Evolutionary conservation across 2,888 invertebrate species (phyloP), one percentile per base, ranked within the genome.

Genomic region (Phrixothrix hirtus): DNA sequence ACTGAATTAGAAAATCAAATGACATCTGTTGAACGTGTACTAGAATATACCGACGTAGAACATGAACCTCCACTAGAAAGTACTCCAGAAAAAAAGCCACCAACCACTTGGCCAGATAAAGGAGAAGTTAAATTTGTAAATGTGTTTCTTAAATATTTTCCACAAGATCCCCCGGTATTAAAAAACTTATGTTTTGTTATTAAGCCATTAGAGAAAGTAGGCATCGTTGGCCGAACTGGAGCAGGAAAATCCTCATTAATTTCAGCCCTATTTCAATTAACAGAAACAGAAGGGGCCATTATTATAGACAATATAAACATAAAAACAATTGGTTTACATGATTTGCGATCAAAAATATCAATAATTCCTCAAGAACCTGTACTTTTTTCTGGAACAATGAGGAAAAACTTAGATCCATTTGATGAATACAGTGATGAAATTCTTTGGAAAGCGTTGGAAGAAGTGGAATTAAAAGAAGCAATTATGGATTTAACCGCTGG

Each of bases 361-460:
- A 32, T 87, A 91, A 2, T n/a, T n/a, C n/a, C n/a, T n/a, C n/a
- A n/a, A n/a, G n/a, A n/a, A n/a, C n/a, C n/a, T n/a, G n/a, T n/a
- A 95, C 77, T 95, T 95, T 1, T 93, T 94, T 72, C 84, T 87
- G 56, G 85, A 87, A 66, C 88, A 87, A n/a, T n/a, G n/a, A n/a
- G n/a, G n/a, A n/a, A n/a, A n/a, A n/a, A n/a, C n/a, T n/a, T n/a
- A n/a, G n/a, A n/a, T n/a, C n/a, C n/a, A n/a, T n/a, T n/a, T n/a
- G n/a, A n/a, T n/a, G n/a, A n/a, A n/a, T n/a, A n/a, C 68, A 79
- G 83, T 0, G 95, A 95, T 64, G 81, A 82, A 9, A 81, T 86
- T 48, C 75, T 95, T 1, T 95, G 95, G 94, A 80, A 83, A 55
- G 92, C 91, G 0, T 75, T 95, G 15, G 90, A 92, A 60, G 89